Percentiles rank a stretch among this genome's conserved stretches.
These are phyloP conservation scores for Condylura cristata DNA, from an alignment of 2,113 vertebrate genomes.

Conservation along the genomic window DNA sequence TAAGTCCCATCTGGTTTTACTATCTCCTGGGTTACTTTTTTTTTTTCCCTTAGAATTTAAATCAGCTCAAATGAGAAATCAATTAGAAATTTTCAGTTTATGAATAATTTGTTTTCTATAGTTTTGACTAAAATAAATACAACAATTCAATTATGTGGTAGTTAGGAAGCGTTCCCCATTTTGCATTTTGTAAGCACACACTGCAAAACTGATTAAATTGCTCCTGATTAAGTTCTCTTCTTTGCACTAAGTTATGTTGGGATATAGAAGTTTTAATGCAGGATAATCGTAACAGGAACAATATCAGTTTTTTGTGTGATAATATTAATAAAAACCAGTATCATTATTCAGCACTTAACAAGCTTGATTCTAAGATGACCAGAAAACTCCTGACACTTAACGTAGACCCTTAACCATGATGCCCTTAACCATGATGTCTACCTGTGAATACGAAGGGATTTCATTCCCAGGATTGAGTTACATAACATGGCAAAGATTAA, in stretches of 20 bases:
- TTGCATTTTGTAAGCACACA: neutral
- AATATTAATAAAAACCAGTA: neutral
- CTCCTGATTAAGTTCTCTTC: neutral
- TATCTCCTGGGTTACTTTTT: neutral
- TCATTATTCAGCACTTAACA: neutral
- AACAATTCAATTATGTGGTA: neutral
- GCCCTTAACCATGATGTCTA: neutral
- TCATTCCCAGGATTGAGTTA: neutral
- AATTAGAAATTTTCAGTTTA: constrained; percentile 6
- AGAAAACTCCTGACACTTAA: neutral
- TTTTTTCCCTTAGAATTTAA: neutral
- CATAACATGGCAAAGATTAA: neutral
- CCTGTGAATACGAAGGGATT: neutral
- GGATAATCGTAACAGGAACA: neutral
- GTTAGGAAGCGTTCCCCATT: neutral
- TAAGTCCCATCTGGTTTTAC: neutral
- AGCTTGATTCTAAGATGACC: neutral
- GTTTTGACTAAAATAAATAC: neutral
- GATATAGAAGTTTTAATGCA: neutral
- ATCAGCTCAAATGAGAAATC: neutral
- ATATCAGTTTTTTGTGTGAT: neutral
- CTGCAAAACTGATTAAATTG: neutral
- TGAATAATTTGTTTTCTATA: neutral
- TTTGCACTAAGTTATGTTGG: neutral
- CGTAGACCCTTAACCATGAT: neutral